A percentile compares a stretch with the other conserved stretches of the same genome.
Conservation (phyloP, 2,113 vertebrate species). For the Dasyprocta punctata region DNA sequence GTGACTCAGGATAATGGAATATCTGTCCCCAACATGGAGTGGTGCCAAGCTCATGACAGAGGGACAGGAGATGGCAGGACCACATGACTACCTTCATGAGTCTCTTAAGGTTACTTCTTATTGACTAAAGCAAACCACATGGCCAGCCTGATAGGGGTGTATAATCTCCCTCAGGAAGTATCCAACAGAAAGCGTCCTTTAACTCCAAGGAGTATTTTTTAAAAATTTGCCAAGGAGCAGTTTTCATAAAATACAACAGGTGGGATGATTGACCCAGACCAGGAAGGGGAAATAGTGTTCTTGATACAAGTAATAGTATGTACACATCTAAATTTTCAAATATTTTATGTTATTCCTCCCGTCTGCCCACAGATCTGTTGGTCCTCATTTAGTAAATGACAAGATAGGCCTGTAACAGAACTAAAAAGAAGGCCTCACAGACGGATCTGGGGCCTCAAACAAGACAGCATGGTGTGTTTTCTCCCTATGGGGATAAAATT, state of each 20-base stretch:
- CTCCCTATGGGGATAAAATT: neutral
- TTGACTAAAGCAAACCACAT: neutral
- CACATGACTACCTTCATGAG: neutral
- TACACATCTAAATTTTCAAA: neutral
- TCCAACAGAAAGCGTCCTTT: neutral
- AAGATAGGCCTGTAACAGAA: neutral
- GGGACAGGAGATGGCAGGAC: neutral
- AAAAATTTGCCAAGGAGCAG: neutral
- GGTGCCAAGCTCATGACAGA: neutral
- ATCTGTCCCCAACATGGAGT: neutral
- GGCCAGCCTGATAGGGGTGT: neutral
- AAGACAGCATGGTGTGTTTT: neutral
- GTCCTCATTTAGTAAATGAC: neutral
- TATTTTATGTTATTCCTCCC: neutral
- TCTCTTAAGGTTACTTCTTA: neutral
- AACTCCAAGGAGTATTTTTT: neutral
- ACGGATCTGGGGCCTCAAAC: neutral
- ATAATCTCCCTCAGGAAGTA: neutral
- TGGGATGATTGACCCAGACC: neutral
- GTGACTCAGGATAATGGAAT: neutral
- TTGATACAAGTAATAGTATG: neutral
- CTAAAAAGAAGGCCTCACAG: neutral
- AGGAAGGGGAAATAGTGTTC: neutral
- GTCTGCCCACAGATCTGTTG: neutral
- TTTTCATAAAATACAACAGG: neutral